A percentile compares a stretch with the other conserved stretches of the same genome.
phyloP scores from a whole-genome alignment of 2,797 vertebrate genomes.

The Parauchenoglanis punctatus region DNA sequence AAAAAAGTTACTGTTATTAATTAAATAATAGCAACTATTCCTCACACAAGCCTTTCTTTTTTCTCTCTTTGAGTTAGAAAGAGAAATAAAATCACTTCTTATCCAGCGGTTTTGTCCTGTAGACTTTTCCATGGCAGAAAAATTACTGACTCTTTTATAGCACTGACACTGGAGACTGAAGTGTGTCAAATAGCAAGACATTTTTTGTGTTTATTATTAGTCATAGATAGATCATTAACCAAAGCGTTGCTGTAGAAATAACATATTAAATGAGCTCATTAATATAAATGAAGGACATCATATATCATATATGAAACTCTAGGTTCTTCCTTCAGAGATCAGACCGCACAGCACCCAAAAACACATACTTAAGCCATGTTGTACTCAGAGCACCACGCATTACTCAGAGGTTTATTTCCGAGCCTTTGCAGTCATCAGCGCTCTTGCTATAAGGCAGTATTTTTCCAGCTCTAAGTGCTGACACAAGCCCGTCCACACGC shows the following conservation, averaged over 20 bases:
- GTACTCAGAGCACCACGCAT: slow-evolving; percentile 9
- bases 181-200: neutral
- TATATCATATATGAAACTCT: neutral
- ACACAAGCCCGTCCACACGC: slow-evolving; percentile 30
- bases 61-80: neutral
- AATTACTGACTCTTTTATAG: neutral
- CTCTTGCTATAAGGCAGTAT: neutral
- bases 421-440: slow-evolving; percentile 8
- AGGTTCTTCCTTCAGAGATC: neutral
- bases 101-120: neutral
- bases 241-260: neutral
- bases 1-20: neutral
- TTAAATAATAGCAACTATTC: neutral
- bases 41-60: neutral
- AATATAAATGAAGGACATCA: neutral
- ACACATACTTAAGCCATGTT: neutral
- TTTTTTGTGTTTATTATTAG: neutral
- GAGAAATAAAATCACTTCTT: neutral
- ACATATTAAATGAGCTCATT: neutral
- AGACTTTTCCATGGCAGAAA: neutral
- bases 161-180: neutral
- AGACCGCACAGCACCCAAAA: neutral
- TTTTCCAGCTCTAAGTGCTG: slow-evolving; percentile 41
- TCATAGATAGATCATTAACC: neutral
- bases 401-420: slow-evolving; percentile 30